Evolutionary conservation across 35 echinoderm and acorn worm genomes (phyloP), one percentile per base, ranked within the genome.

Genomic region (Strongylocentrotus purpuratus): DNA sequence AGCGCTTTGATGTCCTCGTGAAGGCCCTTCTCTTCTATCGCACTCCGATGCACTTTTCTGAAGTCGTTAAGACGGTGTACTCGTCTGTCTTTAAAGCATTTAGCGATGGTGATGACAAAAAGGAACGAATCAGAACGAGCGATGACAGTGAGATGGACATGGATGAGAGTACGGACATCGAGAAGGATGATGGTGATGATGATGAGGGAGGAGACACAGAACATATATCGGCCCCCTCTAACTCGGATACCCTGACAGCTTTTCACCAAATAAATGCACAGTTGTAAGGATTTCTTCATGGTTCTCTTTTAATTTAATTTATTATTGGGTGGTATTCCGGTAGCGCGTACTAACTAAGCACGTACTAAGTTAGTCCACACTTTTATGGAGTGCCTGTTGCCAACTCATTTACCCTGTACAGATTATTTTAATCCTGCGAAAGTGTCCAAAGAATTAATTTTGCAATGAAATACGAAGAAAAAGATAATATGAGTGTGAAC

Each of bases 201-300:
- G 96, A 97, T 18, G 94, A 86, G 17, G 94, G 92, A 18, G 46
- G 91, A 32, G 95, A 90, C 61, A 61, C 46, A 17, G 90, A 94
- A 4, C 17, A 90, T 1, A 58, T 45, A 48, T 47, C 94, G 28
- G 35, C 15, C 18, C 88, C 95, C 70, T 33, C 35, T 13, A 92
- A 95, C 85, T 33, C 65, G 13, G 61, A 96, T 46, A 94, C 95
- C 25, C 95, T 97, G n/a, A 15, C 46, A 94, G 46, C 45, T 14
- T 97, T 97, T 94, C 90, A 97, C 94, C 97, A 95, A 94, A 94
- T 96, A 45, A 97, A 97, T 91, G 85, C 95, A 33, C 91, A 97
- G 33, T 88, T 97, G 97, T 97, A 96, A 97, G 97, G 5, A 50
- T 31, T 48, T 31, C 9, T 45, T 31, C 35, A 45, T 33, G 33